Evolutionary conservation across 2,888 invertebrate species (phyloP).

Genomic region (Ferrisia virgata): DNA sequence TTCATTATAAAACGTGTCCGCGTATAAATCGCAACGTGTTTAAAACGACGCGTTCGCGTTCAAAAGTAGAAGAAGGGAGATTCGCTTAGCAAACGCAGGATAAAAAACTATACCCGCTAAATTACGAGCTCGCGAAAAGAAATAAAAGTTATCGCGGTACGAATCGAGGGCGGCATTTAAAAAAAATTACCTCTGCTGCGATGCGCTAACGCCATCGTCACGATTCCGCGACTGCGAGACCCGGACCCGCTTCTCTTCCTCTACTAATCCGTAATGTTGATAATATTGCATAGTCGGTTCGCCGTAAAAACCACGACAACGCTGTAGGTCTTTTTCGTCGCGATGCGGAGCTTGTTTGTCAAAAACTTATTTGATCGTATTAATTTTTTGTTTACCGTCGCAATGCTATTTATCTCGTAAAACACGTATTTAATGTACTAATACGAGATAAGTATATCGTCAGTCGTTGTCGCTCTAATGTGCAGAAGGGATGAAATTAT

Average conservation of each 20-base stretch:
- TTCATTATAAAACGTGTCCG: background rate
- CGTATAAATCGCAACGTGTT: background rate
- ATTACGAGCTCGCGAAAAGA: background rate
- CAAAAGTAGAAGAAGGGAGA: background rate
- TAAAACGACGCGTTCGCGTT: background rate
- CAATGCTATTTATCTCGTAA: background rate
- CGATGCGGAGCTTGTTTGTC: background rate
- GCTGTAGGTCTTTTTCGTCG: background rate
- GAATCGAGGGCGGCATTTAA: background rate
- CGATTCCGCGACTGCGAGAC: background rate
- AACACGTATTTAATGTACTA: no score
- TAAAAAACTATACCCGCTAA: background rate
- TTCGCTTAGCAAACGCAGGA: no score
- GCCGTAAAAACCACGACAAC: background rate
- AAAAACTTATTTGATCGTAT: background rate
- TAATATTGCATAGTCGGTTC: constrained; percentile 10
- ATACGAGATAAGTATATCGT: no score
- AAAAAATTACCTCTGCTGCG: background rate
- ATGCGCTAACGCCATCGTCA: background rate
- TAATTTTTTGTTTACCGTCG: background rate
- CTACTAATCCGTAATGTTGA: background rate
- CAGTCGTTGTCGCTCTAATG: no score
- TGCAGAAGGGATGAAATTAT: no score
- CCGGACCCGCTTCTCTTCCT: background rate
- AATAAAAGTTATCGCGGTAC: background rate